These are phyloP conservation scores for Neoascia interrupta DNA, from an alignment of 2,888 invertebrate species.

Conservation along the genomic window DNA sequence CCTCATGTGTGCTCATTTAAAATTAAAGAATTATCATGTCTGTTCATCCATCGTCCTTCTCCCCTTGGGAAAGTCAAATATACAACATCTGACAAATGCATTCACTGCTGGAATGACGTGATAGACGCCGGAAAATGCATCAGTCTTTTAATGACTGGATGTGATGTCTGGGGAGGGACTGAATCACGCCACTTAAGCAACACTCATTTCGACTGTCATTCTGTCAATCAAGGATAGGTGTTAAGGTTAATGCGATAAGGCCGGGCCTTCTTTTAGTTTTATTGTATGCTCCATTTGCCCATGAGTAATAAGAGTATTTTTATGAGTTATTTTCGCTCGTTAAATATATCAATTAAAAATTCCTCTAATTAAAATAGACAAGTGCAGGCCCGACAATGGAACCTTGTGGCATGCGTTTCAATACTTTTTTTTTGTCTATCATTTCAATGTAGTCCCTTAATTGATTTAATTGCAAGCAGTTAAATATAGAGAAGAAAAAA, in stretches of 20 bases:
- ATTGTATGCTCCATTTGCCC: too few species aligned
- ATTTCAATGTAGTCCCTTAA: not conserved
- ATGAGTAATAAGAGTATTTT: too few species aligned
- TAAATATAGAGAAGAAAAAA: too few species aligned
- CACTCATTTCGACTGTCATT: slow-evolving; percentile 48
- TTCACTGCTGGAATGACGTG: too few species aligned
- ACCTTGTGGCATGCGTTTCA: not conserved
- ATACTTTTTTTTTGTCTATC: too few species aligned
- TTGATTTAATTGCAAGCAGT: slow-evolving; percentile 14
- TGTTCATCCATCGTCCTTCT: slow-evolving; percentile 50
- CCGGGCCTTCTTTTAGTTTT: too few species aligned
- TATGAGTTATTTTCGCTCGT: not conserved
- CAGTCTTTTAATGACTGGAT: too few species aligned
- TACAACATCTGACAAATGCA: too few species aligned
- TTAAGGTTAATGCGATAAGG: not conserved
- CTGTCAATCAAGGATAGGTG: slow-evolving; percentile 47
- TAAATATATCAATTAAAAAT: not conserved
- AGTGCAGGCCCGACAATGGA: not conserved
- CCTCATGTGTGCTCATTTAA: slow-evolving; percentile 40
- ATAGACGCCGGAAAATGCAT: too few species aligned
- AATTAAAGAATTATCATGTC: slow-evolving; percentile 57
- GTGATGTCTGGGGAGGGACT: too few species aligned
- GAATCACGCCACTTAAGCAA: slow-evolving; percentile 54
- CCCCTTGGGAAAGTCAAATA: too few species aligned
- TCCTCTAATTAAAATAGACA: not conserved